Evolutionary conservation across 2,113 vertebrate genomes (phyloP).

Genomic region (Lonchura striata): DNA sequence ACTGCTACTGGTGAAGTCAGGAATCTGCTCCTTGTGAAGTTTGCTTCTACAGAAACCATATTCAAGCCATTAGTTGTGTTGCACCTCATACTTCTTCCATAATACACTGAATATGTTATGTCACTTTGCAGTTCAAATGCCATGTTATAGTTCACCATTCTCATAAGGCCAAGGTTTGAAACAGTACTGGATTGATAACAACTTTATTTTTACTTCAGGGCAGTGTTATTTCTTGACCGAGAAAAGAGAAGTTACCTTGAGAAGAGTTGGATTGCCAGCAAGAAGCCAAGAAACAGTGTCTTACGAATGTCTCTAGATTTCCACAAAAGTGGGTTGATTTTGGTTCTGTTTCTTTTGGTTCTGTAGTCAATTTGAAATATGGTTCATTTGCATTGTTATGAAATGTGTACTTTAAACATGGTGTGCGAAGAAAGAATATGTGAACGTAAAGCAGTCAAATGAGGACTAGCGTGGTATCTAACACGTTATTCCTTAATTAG

Average conservation of each 20-base stretch:
- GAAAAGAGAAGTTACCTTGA: slow-evolving; percentile 81
- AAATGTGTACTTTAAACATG: not conserved
- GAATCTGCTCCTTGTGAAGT: not conserved
- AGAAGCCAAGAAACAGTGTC: slow-evolving; percentile 76
- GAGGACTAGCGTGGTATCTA: not conserved
- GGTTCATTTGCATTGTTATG: not conserved
- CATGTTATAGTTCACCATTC: not conserved
- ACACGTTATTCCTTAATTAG: not conserved
- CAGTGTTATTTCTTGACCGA: slow-evolving; percentile 85
- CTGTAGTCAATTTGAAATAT: not conserved
- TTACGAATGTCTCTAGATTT: slow-evolving; percentile 90
- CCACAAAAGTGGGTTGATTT: slow-evolving; percentile 81
- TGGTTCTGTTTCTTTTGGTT: not conserved
- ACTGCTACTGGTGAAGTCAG: not conserved
- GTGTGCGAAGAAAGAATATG: not conserved
- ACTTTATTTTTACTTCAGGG: slow-evolving; percentile 69
- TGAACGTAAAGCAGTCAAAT: not conserved
- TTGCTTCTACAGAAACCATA: not conserved
- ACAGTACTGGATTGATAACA: not conserved
- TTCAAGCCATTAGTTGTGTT: not conserved
- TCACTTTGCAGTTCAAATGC: not conserved
- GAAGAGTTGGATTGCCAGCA: slow-evolving; percentile 72
- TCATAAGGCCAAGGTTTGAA: not conserved
- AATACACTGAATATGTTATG: not conserved
- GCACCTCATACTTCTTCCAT: not conserved